Evolutionary conservation across 2,113 vertebrate genomes (phyloP).

Genomic region (Tupaia tana): DNA sequence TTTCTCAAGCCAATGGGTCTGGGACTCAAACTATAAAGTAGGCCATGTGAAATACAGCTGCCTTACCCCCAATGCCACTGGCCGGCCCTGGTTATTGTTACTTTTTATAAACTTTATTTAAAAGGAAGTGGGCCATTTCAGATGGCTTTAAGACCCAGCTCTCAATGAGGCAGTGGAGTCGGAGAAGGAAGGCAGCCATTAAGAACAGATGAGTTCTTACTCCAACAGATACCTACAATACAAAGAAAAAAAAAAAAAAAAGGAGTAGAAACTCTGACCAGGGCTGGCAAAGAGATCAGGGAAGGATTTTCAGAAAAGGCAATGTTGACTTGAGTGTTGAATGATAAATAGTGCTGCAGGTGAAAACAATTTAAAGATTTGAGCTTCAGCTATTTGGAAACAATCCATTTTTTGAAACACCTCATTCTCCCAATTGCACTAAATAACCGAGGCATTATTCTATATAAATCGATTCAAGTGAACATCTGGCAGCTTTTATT

Average conservation of each 20-base stretch:
- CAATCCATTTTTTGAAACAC: background rate
- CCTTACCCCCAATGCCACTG: no score
- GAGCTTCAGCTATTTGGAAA: constrained; percentile 28
- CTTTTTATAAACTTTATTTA: background rate
- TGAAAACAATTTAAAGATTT: background rate
- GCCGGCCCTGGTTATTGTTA: background rate
- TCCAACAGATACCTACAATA: background rate
- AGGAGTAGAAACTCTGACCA: background rate
- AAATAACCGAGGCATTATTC: constrained; percentile 26
- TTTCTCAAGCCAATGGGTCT: no score
- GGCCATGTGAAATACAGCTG: no score
- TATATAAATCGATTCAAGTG: background rate
- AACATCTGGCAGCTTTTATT: constrained; percentile 14
- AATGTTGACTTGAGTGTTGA: background rate
- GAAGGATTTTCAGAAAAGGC: background rate
- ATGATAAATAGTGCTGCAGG: background rate
- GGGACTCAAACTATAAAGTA: no score
- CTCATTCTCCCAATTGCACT: background rate
- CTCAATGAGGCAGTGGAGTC: background rate
- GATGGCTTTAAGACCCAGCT: background rate
- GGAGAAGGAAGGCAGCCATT: background rate
- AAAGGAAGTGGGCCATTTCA: background rate
- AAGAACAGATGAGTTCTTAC: background rate
- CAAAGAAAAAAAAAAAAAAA: background rate
- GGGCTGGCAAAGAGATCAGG: background rate